phyloP scores from a whole-genome alignment of 2,797 vertebrate genomes.

The Meriones psammophilus region DNA sequence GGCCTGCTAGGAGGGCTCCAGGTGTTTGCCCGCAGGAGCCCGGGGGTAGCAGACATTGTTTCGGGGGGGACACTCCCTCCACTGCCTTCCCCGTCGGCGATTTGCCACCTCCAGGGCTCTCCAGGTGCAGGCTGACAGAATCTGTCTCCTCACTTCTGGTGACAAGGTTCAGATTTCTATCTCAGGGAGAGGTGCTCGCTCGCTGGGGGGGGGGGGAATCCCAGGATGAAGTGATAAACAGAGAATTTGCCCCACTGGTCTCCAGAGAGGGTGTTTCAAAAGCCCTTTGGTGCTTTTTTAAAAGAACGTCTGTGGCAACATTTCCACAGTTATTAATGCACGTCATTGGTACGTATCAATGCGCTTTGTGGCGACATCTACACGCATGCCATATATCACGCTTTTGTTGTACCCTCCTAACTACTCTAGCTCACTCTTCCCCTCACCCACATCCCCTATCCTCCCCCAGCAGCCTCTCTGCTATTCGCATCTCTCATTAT shows the following conservation, averaged over 20 bases:
- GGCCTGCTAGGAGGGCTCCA: constrained; percentile 76
- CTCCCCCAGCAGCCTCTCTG: not conserved
- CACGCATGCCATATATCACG: not conserved
- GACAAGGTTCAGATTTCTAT: constrained; percentile 83
- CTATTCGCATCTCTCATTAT: not conserved
- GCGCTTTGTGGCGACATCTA: not conserved
- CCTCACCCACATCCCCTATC: not conserved
- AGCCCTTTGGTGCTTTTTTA: constrained; percentile 2
- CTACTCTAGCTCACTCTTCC: too few species aligned
- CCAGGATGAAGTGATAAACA: constrained; percentile 64
- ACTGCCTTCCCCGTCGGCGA: not conserved
- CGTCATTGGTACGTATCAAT: not conserved
- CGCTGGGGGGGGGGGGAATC: constrained; percentile 27
- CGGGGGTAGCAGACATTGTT: not conserved
- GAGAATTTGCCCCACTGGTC: not conserved
- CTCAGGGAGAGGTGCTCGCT: constrained; percentile 62
- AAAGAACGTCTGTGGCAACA: not conserved
- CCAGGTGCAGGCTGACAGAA: constrained; percentile 81
- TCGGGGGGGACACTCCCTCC: not conserved
- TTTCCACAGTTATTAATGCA: not conserved
- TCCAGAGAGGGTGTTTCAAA: not conserved
- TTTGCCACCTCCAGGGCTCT: constrained; percentile 69
- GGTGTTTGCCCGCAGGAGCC: constrained; percentile 81
- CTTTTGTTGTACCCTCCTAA: not conserved
- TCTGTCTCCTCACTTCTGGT: constrained; percentile 71